These are phyloP conservation scores for Thalassarche chlororhynchos DNA, from an alignment of 2,113 vertebrate genomes.

Conservation along the genomic window DNA sequence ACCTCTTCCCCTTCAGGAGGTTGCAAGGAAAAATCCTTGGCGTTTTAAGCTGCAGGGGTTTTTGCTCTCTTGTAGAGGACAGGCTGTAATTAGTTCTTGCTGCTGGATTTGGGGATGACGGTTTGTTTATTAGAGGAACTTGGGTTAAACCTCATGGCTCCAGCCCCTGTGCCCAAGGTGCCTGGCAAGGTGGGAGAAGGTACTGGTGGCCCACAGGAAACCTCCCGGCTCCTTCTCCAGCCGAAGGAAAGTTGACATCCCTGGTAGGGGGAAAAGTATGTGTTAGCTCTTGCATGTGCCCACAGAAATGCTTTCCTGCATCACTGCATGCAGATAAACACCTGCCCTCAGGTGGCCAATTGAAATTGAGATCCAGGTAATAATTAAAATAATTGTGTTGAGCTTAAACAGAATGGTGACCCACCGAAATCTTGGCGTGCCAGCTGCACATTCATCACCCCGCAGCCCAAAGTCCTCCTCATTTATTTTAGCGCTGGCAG, in stretches of 20 bases:
- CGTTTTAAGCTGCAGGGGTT: background rate
- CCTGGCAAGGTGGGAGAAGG: background rate
- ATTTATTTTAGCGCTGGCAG: background rate
- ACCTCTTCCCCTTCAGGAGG: background rate
- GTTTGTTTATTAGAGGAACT: background rate
- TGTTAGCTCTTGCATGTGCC: background rate
- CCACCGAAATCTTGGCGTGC: background rate
- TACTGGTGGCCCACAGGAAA: background rate
- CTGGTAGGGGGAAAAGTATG: background rate
- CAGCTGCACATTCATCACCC: background rate
- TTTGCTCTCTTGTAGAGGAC: background rate
- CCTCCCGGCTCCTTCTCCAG: background rate
- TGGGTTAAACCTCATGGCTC: background rate
- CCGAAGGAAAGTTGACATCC: background rate
- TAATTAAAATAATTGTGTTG: slow-evolving; percentile 28
- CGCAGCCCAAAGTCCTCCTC: background rate
- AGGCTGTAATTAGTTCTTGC: background rate
- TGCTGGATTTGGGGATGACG: background rate
- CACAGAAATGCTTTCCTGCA: background rate
- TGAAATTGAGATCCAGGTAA: background rate
- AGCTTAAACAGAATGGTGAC: background rate
- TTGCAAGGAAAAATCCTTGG: background rate
- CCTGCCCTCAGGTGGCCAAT: background rate
- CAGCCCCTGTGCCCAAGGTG: background rate
- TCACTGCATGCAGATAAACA: background rate